Base-by-base conservation (phyloP, 1,140 invertebrate species). In the Drosophila pruinosa region DNA sequence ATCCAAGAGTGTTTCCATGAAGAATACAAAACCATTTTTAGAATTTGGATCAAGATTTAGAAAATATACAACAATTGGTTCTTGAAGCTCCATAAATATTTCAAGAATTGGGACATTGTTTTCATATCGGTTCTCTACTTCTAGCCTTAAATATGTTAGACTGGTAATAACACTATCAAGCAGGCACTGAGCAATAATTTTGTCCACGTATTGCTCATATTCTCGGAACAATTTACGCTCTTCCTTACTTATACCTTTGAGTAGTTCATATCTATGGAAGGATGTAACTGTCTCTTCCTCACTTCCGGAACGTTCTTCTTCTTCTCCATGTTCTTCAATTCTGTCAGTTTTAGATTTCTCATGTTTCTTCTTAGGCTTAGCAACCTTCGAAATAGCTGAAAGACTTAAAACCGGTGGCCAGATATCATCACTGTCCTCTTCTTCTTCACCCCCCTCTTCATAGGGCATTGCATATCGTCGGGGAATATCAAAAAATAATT, bases 191-290 rank as follows among this genome's bases (percentile, higher is more conserved):
- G 93, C 91, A 26, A 96, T 92, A 67, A 94, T 92, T 24, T 93
- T 91, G 90, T 96, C 95, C 2, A 96, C 91, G 89, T 94, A 94
- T 34, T 92, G 91, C 8, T 95, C 92, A 89, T 96, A 96, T 0
- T 93, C 91, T 4, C 65, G 67, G 12, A 90, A 89, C 0, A 80
- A 54, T 2, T 63, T 39, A 3, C 81, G 59, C 36, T 86, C 76
- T 3, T 70, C 67, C 2, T 72, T 54, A 22, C 24, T 69, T 0
- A 86, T 61, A 4, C 67, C 76, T 14, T 77, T 75, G 1, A 90
- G 59, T 8, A 83, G 31, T n/a, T 90, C 73, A 38, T 76, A 79
- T 6, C 67, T 68, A 21, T 89, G 75, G 12, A 69, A 64, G 12
- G 73, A 61, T 0, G 73, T 73, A 2, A 85, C 81, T 0, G 57